phyloP scores from a whole-genome alignment of 37 sponge, comb jelly and placozoan species.

The Geodia barretti region DNA sequence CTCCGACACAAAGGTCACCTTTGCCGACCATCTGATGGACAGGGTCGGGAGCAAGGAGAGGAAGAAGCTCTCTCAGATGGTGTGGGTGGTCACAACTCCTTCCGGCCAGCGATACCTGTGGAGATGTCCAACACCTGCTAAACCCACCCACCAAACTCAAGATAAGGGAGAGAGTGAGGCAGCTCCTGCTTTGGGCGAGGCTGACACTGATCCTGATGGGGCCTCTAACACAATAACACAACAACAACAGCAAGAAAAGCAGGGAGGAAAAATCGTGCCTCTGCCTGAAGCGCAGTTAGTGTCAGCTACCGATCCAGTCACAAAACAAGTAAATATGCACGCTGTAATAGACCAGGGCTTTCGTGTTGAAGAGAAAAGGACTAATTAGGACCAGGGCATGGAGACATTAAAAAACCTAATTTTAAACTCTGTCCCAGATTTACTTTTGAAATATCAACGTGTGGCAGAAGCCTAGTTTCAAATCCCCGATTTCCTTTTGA shows the following conservation, averaged over 20 bases:
- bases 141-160: neutral
- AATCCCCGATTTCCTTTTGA: too few species aligned
- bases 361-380: too few species aligned
- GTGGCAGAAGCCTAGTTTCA: too few species aligned
- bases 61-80: neutral
- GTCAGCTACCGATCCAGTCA: constrained; percentile 68
- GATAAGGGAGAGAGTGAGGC: neutral
- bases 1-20: constrained; percentile 23
- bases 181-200: neutral
- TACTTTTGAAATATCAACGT: too few species aligned
- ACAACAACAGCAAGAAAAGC: constrained; percentile 6
- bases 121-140: neutral
- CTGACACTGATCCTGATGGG: neutral
- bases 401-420: neutral
- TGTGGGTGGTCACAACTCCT: constrained; percentile 55
- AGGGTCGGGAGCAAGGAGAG: too few species aligned
- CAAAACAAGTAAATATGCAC: constrained; percentile 53
- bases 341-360: too few species aligned
- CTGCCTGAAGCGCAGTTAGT: constrained; percentile 1
- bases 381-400: too few species aligned
- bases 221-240: neutral
- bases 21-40: constrained; percentile 5
- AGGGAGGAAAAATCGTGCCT: constrained; percentile 9
- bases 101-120: constrained; percentile 28
- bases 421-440: neutral